Conservation (phyloP, 2,113 vertebrate species). For the Merops nubicus region DNA sequence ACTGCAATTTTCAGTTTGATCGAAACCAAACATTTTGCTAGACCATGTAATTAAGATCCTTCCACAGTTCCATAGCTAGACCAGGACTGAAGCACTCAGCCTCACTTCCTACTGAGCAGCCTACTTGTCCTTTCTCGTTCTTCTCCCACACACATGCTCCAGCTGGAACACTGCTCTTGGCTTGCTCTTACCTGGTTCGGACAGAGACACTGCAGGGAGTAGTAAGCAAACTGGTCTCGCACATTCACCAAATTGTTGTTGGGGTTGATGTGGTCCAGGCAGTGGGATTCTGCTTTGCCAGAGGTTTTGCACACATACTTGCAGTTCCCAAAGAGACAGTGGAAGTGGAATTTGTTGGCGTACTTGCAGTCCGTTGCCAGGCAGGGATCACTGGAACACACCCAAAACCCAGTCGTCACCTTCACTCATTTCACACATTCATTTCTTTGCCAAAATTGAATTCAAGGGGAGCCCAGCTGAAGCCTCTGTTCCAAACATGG, state of each 20-base stretch:
- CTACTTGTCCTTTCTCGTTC: background rate
- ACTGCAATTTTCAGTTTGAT: background rate
- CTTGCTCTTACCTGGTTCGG: slow-evolving; percentile 92
- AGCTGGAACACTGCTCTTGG: background rate
- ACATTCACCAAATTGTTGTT: slow-evolving; percentile 96
- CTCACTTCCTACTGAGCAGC: background rate
- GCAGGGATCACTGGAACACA: slow-evolving; percentile 89
- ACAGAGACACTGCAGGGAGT: slow-evolving; percentile 97
- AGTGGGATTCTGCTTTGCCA: slow-evolving; percentile 98
- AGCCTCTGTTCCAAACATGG: slow-evolving; percentile 22
- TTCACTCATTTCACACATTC: slow-evolving; percentile 45
- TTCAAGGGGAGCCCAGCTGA: slow-evolving; percentile 40
- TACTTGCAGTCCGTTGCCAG: slow-evolving; percentile 98
- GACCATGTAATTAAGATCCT: background rate
- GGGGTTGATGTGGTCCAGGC: slow-evolving; percentile 99
- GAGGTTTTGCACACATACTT: slow-evolving; percentile 99
- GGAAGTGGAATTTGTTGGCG: slow-evolving; percentile 99
- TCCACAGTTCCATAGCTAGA: background rate
- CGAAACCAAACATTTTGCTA: background rate
- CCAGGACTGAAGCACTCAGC: background rate
- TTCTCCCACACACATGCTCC: background rate
- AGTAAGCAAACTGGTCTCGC: slow-evolving; percentile 97
- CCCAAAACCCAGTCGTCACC: slow-evolving; percentile 64
- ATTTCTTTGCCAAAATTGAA: slow-evolving; percentile 57
- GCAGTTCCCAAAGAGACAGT: slow-evolving; percentile 99